Evolutionary conservation across 2,113 vertebrate species (phyloP), one percentile per base, ranked within the genome.

Genomic region (Sula dactylatra): DNA sequence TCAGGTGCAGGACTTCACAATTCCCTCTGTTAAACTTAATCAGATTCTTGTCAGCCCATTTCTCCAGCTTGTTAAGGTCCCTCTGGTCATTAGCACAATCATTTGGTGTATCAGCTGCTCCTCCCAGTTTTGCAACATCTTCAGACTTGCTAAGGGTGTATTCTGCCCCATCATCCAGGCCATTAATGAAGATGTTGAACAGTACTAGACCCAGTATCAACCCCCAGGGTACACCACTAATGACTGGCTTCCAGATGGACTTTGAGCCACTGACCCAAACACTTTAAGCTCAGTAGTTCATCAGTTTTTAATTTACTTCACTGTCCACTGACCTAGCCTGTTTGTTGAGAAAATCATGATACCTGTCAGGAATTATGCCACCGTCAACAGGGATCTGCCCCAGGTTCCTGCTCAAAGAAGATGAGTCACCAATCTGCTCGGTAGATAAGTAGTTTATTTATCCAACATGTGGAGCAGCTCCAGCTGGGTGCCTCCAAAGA

Each of bases 161-260:
- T 38, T 34, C 45, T 62, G 40, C 20, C 20, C 25, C 34, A 42
- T 44, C 50, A 65, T 40, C 47, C 38, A 69, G 34, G 26, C 32
- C 38, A 14, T 59, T 52, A 38, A 70, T 29, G 47, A 54, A 24
- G 47, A 88, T 26, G 13, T 31, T 83, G 71, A 55, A 55, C 10
- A 49, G 32, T 50, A 56, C 58, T 22, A 26, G 40, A 55, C 16
- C 20, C 38, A 76, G 27, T 47, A 54, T 45, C 42, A 64, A 25
- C 15, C 13, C 2, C 36, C 2, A 0, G 6, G 11, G 24, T 31
- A 45, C 19, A 20, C 4, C 17, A 49, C 11, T 36, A 32, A 11
- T 61, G 34, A 52, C 40, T 12, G 40, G 11, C 21, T 31, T 80
- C 45, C 40, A 11, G 6, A 6, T 47, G 29, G 40, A 34, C 49